A percentile compares a stretch with the other conserved stretches of the same genome.
Evolutionary conservation across 2,888 invertebrate species (phyloP).

Genomic region (Eulithis prunata): DNA sequence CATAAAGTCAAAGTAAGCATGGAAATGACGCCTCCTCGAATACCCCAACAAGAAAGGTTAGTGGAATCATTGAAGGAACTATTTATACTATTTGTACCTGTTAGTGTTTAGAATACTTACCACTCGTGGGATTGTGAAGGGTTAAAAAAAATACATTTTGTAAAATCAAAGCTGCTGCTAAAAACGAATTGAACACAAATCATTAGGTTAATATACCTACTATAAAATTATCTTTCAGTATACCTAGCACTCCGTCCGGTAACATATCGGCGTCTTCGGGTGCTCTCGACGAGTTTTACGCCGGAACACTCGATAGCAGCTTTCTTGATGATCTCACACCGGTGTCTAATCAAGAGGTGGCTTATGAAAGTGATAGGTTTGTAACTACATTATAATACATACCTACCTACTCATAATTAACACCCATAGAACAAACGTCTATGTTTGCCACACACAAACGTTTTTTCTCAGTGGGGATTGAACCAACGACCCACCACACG

Average conservation of each 20-base stretch:
- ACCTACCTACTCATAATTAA: no score
- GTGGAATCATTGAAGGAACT: neutral
- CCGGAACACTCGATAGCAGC: slow-evolving; percentile 89
- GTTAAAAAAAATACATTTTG: no score
- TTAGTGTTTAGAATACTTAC: no score
- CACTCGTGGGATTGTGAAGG: no score
- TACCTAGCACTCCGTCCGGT: slow-evolving; percentile 60
- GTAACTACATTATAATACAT: neutral
- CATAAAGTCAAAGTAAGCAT: slow-evolving; percentile 62
- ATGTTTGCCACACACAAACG: no score
- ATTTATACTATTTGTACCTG: no score
- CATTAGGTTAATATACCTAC: no score
- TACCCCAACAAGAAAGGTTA: slow-evolving; percentile 65
- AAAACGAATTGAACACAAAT: no score
- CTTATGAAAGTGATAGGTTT: slow-evolving; percentile 69
- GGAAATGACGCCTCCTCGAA: slow-evolving; percentile 66
- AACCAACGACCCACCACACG: no score
- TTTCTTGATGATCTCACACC: slow-evolving; percentile 88
- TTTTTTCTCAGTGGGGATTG: no score
- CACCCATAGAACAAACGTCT: no score
- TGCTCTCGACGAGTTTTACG: slow-evolving; percentile 83
- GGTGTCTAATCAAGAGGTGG: slow-evolving; percentile 55
- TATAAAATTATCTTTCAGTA: slow-evolving; percentile 44
- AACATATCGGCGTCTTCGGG: slow-evolving; percentile 85
- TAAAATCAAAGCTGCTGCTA: no score